Conservation (phyloP, 2,888 invertebrate species). For the Cosmia pyralina region DNA sequence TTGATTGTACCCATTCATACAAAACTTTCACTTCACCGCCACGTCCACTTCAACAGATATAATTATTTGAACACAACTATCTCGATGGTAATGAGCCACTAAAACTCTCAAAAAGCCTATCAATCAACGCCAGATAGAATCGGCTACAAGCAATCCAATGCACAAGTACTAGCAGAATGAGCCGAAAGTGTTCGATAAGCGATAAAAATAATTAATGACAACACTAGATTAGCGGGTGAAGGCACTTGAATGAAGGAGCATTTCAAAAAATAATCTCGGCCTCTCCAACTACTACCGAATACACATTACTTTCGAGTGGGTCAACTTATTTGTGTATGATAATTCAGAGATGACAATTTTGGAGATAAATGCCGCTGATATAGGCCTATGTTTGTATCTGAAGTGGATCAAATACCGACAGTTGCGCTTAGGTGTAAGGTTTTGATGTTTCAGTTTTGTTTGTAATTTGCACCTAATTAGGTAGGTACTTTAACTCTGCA, state of each 20-base stretch:
- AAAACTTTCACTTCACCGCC: conserved; percentile 13
- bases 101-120: conserved; percentile 61
- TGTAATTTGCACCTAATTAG: background rate
- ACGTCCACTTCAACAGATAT: conserved; percentile 31
- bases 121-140: conserved; percentile 70
- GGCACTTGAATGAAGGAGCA: conserved; percentile 89
- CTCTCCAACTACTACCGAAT: conserved; percentile 87
- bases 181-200: conserved; percentile 88
- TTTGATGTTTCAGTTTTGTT: background rate
- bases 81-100: conserved; percentile 45
- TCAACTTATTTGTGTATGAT: conserved; percentile 84
- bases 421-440: background rate
- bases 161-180: conserved; percentile 76
- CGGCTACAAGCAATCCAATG: conserved; percentile 77
- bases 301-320: conserved; percentile 87
- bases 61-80: conserved; percentile 37
- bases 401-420: conserved; percentile 18
- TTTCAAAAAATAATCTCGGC: conserved; percentile 89
- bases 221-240: conserved; percentile 86
- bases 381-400: conserved; percentile 47
- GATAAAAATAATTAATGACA: conserved; percentile 90
- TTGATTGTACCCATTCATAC: background rate
- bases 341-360: conserved; percentile 74
- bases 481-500: too few species aligned
- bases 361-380: conserved; percentile 53